A percentile compares a stretch with the other conserved stretches of the same genome.
Evolutionary conservation across 2,113 vertebrate genomes (phyloP).

Genomic region (Hymenochirus boettgeri): DNA sequence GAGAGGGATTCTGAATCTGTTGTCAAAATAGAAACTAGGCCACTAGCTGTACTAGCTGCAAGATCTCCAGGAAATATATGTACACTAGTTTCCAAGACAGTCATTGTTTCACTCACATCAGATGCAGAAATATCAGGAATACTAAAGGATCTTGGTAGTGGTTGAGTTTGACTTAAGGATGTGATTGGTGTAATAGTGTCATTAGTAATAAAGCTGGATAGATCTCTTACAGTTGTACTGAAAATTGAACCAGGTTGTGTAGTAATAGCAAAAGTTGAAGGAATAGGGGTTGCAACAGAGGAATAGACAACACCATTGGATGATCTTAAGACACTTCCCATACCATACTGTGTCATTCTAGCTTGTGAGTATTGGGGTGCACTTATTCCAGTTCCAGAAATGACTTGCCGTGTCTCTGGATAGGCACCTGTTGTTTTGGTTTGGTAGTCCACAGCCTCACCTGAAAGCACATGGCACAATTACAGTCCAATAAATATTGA

Average conservation of each 20-base stretch:
- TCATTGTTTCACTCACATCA: conserved; percentile 63
- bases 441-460: conserved; percentile 96
- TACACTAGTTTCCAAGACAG: conserved; percentile 66
- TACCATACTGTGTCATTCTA: conserved; percentile 72
- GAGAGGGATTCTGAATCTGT: conserved; percentile 82
- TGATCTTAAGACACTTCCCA: conserved; percentile 80
- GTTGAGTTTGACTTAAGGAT: conserved; percentile 76
- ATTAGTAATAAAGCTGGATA: conserved; percentile 78
- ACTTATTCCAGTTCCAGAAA: conserved; percentile 71
- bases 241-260: conserved; percentile 95
- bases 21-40: conserved; percentile 68
- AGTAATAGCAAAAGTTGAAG: conserved; percentile 90
- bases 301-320: conserved; percentile 93
- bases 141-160: conserved; percentile 76
- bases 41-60: conserved; percentile 67
- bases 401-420: conserved; percentile 70
- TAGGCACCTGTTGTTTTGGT: conserved; percentile 82
- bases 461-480: conserved; percentile 87
- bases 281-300: conserved; percentile 81
- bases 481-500: conserved; percentile 72
- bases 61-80: conserved; percentile 66
- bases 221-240: conserved; percentile 72
- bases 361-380: conserved; percentile 78
- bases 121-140: conserved; percentile 73
- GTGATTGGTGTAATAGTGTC: conserved; percentile 80